Evolutionary conservation across 2,113 vertebrate species (phyloP).

Genomic region (Scomber colias): DNA sequence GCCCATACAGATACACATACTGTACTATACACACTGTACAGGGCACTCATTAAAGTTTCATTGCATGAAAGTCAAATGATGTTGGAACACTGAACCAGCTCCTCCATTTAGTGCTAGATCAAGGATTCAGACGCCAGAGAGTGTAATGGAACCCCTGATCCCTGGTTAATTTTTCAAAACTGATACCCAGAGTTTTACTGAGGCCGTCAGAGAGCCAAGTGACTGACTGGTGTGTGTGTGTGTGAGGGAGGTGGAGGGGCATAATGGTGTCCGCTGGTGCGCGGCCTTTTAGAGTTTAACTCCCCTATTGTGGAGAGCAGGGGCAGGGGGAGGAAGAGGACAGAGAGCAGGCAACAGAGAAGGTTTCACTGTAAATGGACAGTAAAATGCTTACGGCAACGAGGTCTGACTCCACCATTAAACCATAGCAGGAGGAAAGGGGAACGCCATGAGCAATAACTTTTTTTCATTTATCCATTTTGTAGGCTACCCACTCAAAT

Average conservation of each 20-base stretch:
- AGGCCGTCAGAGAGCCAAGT: slow-evolving; percentile 68
- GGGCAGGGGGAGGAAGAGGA: slow-evolving; percentile 26
- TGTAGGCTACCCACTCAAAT: slow-evolving; percentile 30
- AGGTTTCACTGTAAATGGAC: slow-evolving; percentile 73
- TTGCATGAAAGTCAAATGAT: slow-evolving; percentile 93
- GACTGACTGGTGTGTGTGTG: slow-evolving; percentile 44
- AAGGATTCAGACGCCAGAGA: slow-evolving; percentile 85
- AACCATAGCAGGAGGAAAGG: slow-evolving; percentile 38
- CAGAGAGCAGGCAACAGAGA: slow-evolving; percentile 65
- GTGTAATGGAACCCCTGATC: slow-evolving; percentile 90
- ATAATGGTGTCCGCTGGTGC: slow-evolving; percentile 79
- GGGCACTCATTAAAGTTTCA: slow-evolving; percentile 92
- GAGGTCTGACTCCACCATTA: slow-evolving; percentile 57
- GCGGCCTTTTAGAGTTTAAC: slow-evolving; percentile 81
- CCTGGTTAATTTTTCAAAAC: slow-evolving; percentile 88
- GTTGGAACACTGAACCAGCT: slow-evolving; percentile 92
- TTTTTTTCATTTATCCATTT: slow-evolving; percentile 60
- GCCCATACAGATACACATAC: slow-evolving; percentile 35
- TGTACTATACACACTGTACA: slow-evolving; percentile 67
- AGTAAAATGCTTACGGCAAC: slow-evolving; percentile 73
- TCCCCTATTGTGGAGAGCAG: slow-evolving; percentile 60
- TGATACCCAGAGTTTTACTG: slow-evolving; percentile 85
- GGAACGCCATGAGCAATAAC: slow-evolving; percentile 31
- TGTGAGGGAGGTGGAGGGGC: slow-evolving; percentile 17
- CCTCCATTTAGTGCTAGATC: slow-evolving; percentile 92